Evolutionary conservation across 2,888 invertebrate genomes (phyloP), one percentile per base, ranked within the genome.

Genomic region (Drosophila paucipuncta): DNA sequence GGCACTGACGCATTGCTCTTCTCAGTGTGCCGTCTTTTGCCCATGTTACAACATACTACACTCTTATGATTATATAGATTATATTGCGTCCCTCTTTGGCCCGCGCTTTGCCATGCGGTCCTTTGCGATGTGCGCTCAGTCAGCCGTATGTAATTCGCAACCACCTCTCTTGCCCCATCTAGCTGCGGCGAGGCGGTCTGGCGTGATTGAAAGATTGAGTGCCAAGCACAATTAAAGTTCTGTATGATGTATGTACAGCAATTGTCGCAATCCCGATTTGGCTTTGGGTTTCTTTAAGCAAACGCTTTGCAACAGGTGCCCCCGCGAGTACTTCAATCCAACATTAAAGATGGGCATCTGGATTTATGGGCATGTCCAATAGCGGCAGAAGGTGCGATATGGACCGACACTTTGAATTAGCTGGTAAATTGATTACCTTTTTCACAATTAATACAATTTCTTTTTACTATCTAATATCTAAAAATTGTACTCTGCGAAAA

Each of bases 141-240:
- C 74, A 71, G 64, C 75, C 75, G 69, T 76, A 76, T 82, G 87
- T 81, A 83, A 85, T 87, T 85, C 83, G 66, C 64, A 37, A 22
- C 35, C 37, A 28, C 55, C 31, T n/a, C 37, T 43, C 35, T 53
- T 7, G 33, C 22, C 30, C 31, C 54, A 52, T 58, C 50, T 39
- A 31, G 10, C 31, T 22, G 18, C 28, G 33, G 39, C 62, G 35
- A 37, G 50, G 22, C n/a, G 68, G 67, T 58, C 76, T 79, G 76
- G 78, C 75, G 76, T 89, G 91, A 91, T 91, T 91, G 91, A 85
- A 84, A 91, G 91, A 91, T 91, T 91, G 91, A 91, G 91, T 91
- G 91, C 91, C 91, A 91, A 80, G 76, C 85, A 85, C 91, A 91
- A 91, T 88, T 88, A 88, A 88, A 89, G 80, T 76, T 83, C 82